A percentile compares a stretch with the other conserved stretches of the same genome.
These are phyloP conservation scores for Yponomeuta malinellus DNA, from an alignment of 2,888 invertebrate species.

Conservation along the genomic window DNA sequence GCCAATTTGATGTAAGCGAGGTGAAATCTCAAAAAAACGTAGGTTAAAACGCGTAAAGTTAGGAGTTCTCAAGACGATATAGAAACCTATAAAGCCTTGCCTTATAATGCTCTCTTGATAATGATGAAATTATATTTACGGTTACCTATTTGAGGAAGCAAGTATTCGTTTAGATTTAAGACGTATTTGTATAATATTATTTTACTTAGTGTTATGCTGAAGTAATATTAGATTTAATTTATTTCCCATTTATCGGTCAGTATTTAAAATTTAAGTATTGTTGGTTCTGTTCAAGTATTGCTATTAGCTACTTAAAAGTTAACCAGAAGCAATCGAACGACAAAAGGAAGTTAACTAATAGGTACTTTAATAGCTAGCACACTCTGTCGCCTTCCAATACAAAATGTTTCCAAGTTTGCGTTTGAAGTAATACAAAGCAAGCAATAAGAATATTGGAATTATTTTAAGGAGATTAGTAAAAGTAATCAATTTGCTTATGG, in stretches of 20 bases:
- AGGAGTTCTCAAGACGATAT: not conserved
- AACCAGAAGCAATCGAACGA: conserved; percentile 1
- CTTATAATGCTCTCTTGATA: conserved; percentile 72
- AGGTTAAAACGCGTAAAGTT: not conserved
- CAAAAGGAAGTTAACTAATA: not conserved
- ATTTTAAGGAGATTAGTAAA: conserved; percentile 36
- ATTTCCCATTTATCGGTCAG: conserved; percentile 72
- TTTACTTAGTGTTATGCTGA: conserved; percentile 47
- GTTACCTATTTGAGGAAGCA: conserved; percentile 72
- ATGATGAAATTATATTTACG: conserved; percentile 68
- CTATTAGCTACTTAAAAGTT: conserved; percentile 35
- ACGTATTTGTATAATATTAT: conserved; percentile 53
- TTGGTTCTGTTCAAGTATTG: conserved; percentile 49
- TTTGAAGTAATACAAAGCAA: conserved; percentile 33
- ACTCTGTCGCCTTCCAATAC: conserved; percentile 21
- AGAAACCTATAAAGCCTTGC: conserved; percentile 45
- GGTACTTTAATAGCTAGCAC: not conserved
- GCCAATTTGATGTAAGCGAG: conserved; percentile 20
- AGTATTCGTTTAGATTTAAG: conserved; percentile 69
- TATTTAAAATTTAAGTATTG: conserved; percentile 73
- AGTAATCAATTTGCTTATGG: conserved; percentile 31
- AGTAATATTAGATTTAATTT: conserved; percentile 63
- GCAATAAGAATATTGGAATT: conserved; percentile 40
- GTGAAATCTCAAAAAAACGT: conserved; percentile 13
- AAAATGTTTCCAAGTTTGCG: conserved; percentile 26